Conservation (phyloP, 2,797 vertebrate species). For the Galaxias olidus region DNA sequence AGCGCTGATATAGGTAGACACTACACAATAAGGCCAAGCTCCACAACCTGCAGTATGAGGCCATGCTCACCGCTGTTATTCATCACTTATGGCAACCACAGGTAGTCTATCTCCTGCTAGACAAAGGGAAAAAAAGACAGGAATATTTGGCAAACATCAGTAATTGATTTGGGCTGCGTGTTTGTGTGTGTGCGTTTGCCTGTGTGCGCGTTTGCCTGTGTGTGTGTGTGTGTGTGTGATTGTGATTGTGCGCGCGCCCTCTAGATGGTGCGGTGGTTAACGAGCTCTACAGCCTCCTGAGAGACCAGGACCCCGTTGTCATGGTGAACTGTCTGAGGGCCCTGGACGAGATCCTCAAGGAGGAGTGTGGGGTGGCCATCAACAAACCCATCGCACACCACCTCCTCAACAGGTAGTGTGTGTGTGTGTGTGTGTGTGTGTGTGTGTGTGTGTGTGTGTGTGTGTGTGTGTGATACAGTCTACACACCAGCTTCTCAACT, state of each 20-base stretch:
- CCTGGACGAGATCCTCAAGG: conserved; percentile 90
- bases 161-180: background rate
- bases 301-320: conserved; percentile 93
- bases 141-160: too few species aligned
- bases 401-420: conserved; percentile 90
- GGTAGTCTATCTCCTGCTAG: too few species aligned
- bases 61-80: too few species aligned
- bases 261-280: conserved; percentile 88
- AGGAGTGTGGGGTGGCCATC: conserved; percentile 92
- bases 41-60: too few species aligned
- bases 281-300: conserved; percentile 90
- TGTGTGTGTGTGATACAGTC: background rate
- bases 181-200: background rate
- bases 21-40: too few species aligned
- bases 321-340: conserved; percentile 94
- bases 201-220: background rate
- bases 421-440: background rate
- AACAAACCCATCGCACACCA: conserved; percentile 97
- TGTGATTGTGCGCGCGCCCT: background rate
- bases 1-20: conserved; percentile 55
- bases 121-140: too few species aligned
- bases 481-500: too few species aligned
- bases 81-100: too few species aligned
- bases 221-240: background rate
- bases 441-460: background rate